These are phyloP conservation scores for Battus philenor DNA, from an alignment of 1,140 invertebrate genomes.

Conservation along the genomic window DNA sequence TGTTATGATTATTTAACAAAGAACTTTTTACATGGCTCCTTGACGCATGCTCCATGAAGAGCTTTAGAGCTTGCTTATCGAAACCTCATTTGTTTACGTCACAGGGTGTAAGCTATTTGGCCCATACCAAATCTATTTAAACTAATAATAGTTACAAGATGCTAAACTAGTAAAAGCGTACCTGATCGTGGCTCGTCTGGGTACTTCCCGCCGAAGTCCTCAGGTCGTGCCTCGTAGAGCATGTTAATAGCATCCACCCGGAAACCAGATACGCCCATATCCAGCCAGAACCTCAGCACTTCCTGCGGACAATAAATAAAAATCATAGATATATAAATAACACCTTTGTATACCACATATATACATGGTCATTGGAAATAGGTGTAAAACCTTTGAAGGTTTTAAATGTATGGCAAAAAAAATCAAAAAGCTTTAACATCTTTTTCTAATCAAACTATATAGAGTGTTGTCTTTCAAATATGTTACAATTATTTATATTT, in stretches of 20 bases:
- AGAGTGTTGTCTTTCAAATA: no score
- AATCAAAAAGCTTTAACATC: no score
- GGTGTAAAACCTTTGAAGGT: neutral
- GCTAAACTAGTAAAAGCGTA: conserved; percentile 13
- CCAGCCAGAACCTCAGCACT: conserved; percentile 84
- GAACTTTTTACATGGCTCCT: neutral
- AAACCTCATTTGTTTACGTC: no score
- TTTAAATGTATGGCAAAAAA: neutral
- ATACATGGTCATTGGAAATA: no score
- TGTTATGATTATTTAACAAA: no score
- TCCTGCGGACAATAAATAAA: conserved; percentile 66
- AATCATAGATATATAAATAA: no score
- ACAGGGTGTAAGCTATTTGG: no score
- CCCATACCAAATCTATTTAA: no score
- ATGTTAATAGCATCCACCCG: conserved; percentile 81
- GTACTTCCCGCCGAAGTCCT: conserved; percentile 62
- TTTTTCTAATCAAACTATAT: no score
- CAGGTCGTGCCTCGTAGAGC: conserved; percentile 75
- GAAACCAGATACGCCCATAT: conserved; percentile 85
- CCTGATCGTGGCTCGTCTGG: conserved; percentile 76
- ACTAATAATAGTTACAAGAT: neutral
- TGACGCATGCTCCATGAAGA: no score
- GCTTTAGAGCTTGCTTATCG: no score
- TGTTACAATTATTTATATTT: no score
- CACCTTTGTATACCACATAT: neutral